Evolutionary conservation across 2,797 vertebrate species (phyloP).

Genomic region (Otolemur crassicaudatus): DNA sequence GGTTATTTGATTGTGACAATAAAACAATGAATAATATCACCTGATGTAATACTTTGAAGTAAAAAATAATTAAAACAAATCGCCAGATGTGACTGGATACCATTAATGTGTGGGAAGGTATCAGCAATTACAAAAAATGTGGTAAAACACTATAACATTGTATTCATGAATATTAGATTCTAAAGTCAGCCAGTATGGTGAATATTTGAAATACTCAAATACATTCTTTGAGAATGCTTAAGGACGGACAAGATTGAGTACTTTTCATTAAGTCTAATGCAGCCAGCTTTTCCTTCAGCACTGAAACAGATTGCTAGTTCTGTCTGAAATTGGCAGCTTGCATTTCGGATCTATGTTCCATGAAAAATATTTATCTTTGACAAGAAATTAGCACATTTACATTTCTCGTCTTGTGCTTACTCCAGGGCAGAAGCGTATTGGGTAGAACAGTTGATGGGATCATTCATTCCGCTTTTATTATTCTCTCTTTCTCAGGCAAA

Average conservation of each 20-base stretch:
- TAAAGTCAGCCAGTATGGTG: background rate
- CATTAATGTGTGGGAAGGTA: background rate
- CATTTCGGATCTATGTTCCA: background rate
- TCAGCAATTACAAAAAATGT: background rate
- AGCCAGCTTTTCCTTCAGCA: background rate
- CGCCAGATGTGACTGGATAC: background rate
- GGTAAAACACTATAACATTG: background rate
- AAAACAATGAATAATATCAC: background rate
- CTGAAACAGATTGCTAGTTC: background rate
- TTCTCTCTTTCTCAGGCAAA: background rate
- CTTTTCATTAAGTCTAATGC: background rate
- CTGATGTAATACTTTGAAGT: background rate
- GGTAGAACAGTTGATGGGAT: background rate
- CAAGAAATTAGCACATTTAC: background rate
- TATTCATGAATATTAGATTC: background rate
- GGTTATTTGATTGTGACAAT: background rate
- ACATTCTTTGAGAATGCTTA: background rate
- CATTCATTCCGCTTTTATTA: background rate
- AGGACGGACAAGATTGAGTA: background rate
- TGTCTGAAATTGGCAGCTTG: background rate
- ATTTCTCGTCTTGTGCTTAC: background rate
- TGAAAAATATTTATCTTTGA: slow-evolving; percentile 2
- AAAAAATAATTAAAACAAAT: background rate
- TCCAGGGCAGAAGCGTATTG: background rate
- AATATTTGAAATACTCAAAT: background rate